phyloP scores from a whole-genome alignment of 2,797 vertebrate genomes.

The Ptychadena robeensis region DNA sequence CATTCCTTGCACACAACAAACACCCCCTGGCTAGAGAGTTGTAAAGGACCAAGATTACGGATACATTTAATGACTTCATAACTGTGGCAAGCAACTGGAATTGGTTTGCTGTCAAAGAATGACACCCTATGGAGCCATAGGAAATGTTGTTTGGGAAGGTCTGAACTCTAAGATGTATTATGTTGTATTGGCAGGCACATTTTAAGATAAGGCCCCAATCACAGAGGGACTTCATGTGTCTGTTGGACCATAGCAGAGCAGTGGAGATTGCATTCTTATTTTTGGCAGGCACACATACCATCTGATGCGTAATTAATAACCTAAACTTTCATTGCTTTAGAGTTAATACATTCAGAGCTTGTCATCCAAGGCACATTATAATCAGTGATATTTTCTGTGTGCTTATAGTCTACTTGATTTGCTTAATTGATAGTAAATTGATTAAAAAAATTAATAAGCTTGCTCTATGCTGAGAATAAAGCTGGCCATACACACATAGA shows the following conservation, averaged over 20 bases:
- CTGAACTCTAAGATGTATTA: slow-evolving; percentile 24
- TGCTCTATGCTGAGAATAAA: neutral
- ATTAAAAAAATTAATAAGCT: neutral
- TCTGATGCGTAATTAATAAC: slow-evolving; percentile 32
- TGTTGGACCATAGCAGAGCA: slow-evolving; percentile 43
- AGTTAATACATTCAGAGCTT: neutral
- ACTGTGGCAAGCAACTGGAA: slow-evolving; percentile 40
- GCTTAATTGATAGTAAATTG: neutral
- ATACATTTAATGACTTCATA: slow-evolving; percentile 56
- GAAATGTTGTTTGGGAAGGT: slow-evolving; percentile 12
- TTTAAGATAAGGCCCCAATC: slow-evolving; percentile 37
- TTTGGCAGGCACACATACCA: slow-evolving; percentile 40
- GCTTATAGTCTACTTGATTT: neutral
- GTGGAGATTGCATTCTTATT: slow-evolving; percentile 30
- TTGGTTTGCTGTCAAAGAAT: slow-evolving; percentile 43
- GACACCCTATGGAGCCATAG: slow-evolving; percentile 46
- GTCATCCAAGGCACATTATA: slow-evolving; percentile 3
- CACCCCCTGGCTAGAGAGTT: slow-evolving; percentile 14
- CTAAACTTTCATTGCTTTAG: neutral
- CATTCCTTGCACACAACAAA: neutral
- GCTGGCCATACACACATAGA: no score
- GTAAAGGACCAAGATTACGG: slow-evolving; percentile 30
- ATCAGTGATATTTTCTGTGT: neutral
- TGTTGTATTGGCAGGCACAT: slow-evolving; percentile 32
- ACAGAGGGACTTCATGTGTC: slow-evolving; percentile 43